A percentile compares a stretch with the other conserved stretches of the same genome.
Evolutionary conservation across 2,797 vertebrate species (phyloP).

Genomic region (Aphelocoma californica): DNA sequence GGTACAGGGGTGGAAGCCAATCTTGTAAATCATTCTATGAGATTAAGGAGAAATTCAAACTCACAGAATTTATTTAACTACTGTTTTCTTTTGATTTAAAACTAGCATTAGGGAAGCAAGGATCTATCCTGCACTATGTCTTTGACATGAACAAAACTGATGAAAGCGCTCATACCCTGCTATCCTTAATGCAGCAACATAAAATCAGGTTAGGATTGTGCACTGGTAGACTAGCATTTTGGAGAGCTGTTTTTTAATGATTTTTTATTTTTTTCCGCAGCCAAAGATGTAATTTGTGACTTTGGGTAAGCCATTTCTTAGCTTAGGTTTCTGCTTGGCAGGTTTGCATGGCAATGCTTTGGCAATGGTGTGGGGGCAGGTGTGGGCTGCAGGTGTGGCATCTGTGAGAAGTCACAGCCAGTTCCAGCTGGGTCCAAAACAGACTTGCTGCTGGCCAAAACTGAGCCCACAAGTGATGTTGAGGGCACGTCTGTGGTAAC

Average conservation of each 20-base stretch:
- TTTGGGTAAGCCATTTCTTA: not conserved
- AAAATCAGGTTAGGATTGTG: not conserved
- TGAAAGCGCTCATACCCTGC: rapidly evolving
- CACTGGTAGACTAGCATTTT: not conserved
- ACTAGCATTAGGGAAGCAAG: not conserved
- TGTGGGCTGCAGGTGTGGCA: not conserved
- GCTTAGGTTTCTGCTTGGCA: not conserved
- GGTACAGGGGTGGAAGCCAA: not conserved
- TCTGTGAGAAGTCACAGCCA: not conserved
- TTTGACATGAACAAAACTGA: not conserved
- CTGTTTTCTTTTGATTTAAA: not conserved
- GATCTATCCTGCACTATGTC: not conserved
- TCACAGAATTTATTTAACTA: not conserved
- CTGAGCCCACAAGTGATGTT: not conserved
- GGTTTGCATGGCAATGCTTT: not conserved
- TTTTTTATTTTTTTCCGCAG: not conserved
- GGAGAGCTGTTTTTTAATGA: not conserved
- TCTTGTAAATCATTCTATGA: not conserved
- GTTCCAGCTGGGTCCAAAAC: not conserved
- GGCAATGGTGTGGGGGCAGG: rapidly evolving
- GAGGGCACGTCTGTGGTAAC: not conserved
- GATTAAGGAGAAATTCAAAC: not conserved
- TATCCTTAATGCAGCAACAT: not conserved
- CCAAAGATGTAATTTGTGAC: not conserved
- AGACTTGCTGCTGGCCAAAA: not conserved